Evolutionary conservation across 1,140 invertebrate genomes (phyloP).

Genomic region (Drosophila nigromelanica): DNA sequence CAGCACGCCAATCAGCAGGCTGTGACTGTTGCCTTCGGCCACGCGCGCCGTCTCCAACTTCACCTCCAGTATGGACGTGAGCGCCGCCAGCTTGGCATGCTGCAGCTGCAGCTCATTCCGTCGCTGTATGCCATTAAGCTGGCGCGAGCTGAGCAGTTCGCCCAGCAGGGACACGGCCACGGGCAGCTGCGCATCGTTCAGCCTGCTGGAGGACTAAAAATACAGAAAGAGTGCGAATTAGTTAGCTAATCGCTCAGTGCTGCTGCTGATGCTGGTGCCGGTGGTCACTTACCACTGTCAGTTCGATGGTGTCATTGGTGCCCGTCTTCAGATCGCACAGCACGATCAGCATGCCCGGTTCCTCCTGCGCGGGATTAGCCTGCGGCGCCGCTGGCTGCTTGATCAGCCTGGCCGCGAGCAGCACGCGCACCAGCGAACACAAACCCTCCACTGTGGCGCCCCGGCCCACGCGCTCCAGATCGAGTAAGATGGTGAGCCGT

Average conservation of each 20-base stretch:
- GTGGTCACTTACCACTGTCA: conserved; percentile 90
- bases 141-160: conserved; percentile 89
- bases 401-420: conserved; percentile 87
- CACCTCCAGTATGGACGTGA: conserved; percentile 91
- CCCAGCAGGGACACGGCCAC: conserved; percentile 88
- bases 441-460: conserved; percentile 90
- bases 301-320: conserved; percentile 92
- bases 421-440: conserved; percentile 88
- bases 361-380: conserved; percentile 34
- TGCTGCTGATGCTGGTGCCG: not conserved
- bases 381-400: conserved; percentile 55
- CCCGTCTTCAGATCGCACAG: conserved; percentile 92
- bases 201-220: conserved; percentile 84
- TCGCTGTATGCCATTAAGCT: conserved; percentile 68
- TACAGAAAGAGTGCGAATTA: not conserved
- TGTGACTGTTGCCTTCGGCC: conserved; percentile 70
- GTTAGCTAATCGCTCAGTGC: not conserved
- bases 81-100: conserved; percentile 86
- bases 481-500: conserved; percentile 89
- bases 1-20: conserved; percentile 85
- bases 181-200: conserved; percentile 86
- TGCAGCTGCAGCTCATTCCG: conserved; percentile 79
- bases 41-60: conserved; percentile 85
- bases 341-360: conserved; percentile 87
- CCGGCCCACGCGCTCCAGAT: conserved; percentile 87